phyloP scores from a whole-genome alignment of 2,113 vertebrate species.

The Deroptyus accipitrinus region DNA sequence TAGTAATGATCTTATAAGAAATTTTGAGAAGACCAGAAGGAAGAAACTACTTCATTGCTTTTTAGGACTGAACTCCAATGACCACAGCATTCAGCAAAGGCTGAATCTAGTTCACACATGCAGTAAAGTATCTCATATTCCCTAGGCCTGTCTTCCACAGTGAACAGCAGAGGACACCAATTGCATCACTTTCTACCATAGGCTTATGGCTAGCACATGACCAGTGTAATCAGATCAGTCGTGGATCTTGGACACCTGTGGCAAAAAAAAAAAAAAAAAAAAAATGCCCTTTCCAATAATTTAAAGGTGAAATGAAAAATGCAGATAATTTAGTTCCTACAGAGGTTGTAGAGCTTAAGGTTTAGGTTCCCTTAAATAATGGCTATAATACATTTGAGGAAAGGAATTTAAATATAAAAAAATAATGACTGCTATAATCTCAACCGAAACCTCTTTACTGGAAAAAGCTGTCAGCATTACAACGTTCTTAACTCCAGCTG shows the following conservation, averaged over 20 bases:
- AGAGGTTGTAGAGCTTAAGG: not conserved
- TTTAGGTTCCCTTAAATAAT: not conserved
- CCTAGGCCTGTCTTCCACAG: not conserved
- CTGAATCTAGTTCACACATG: not conserved
- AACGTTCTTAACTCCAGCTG: not conserved
- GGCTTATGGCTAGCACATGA: not conserved
- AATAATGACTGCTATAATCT: not conserved
- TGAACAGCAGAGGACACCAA: not conserved
- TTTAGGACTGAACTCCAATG: not conserved
- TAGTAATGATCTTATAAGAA: not conserved
- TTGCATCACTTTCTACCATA: not conserved
- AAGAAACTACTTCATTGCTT: not conserved
- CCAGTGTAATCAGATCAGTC: not conserved
- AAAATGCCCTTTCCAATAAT: not conserved
- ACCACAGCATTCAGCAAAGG: not conserved
- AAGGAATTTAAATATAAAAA: not conserved
- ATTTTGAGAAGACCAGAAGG: not conserved
- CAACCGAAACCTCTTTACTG: not conserved
- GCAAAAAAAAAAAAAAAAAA: not conserved
- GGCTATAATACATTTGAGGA: not conserved
- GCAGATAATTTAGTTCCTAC: not conserved
- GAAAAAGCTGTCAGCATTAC: not conserved
- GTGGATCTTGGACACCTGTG: not conserved
- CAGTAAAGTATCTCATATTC: not conserved
- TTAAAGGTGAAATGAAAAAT: not conserved